These are phyloP conservation scores for Macrostomum lignano DNA, from an alignment of 1,140 invertebrate genomes.

Conservation along the genomic window DNA sequence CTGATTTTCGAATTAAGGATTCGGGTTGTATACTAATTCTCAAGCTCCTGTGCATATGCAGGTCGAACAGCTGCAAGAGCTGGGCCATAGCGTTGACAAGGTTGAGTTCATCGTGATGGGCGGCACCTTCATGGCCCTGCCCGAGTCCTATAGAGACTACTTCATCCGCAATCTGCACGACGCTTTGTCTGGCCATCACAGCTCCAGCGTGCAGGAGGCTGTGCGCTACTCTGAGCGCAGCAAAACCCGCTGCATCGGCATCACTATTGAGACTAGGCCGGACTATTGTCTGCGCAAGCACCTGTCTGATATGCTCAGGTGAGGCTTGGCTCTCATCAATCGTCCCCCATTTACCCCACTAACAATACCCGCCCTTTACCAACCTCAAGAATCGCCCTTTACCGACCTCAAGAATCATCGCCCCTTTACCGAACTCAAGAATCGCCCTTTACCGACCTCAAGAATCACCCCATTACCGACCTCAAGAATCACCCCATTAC, in stretches of 20 bases:
- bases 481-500: no score
- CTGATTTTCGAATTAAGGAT: no score
- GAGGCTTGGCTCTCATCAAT: no score
- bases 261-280: conserved; percentile 93
- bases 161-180: conserved; percentile 93
- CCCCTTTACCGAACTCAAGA: no score
- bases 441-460: no score
- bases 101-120: conserved; percentile 99
- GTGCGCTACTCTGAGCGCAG: conserved; percentile 77
- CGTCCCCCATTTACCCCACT: no score
- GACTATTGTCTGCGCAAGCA: conserved; percentile 92
- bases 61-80: conserved; percentile 46
- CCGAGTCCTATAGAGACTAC: conserved; percentile 83
- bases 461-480: no score
- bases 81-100: conserved; percentile 92
- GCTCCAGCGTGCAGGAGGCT: conserved; percentile 62
- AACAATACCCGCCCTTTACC: no score
- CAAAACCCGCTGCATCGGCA: conserved; percentile 85
- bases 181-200: conserved; percentile 74
- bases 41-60: no score
- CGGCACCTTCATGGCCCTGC: conserved; percentile 89
- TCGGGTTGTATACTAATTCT: no score
- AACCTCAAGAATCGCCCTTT: no score
- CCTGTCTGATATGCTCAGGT: conserved; percentile 35
- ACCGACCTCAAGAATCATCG: no score